Base-by-base conservation (phyloP, 1,140 invertebrate species). In the Pseudobourletiella spinata region DNA sequence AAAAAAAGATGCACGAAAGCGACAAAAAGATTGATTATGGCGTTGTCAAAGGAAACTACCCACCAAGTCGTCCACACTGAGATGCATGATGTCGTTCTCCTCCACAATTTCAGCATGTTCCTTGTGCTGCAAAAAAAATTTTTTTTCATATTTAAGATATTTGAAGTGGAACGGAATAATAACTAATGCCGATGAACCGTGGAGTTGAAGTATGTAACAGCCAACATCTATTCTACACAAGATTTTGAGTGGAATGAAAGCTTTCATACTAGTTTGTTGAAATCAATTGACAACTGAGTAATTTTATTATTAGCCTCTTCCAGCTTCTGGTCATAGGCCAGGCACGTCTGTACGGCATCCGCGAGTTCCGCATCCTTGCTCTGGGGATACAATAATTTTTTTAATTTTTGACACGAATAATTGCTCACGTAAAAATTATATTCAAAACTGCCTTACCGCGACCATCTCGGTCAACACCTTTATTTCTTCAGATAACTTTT, bases 231-330 rank as follows among this genome's bases (percentile, higher is more conserved):
- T 48, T 48, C 11, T 11, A 48, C 24, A 48, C 11, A 48, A 18
- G 46, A 48, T 11, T n/a, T n/a, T n/a, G n/a, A n/a, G n/a, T n/a
- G n/a, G 24, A 6, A 15, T 20, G 22, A 48, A 48, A n/a, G 16
- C 22, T 11, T 15, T n/a, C 46, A 11, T 35, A 63, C 61, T 4
- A 25, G 26, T 14, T 4, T 2, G 29, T 63, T 63, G 11, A 48
- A 22, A 15, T 43, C 44, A 3, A 15, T n/a, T 46, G 56, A 50
- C 2, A 63, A n/a, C 18, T 58, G 11, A 30, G 46, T 39, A 26
- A 28, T 50, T 22, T 54, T 44, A 16, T 39, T 4, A 24, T 65
- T 65, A 2, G 63, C 63, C 28, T 56, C 51, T 16, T 18, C 11
- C 1, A 65, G 35, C 22, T 46, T 61, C 2, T 22, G 14, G 25